Conservation (phyloP, 2,797 vertebrate genomes). For the Kryptolebias ocellatus region DNA sequence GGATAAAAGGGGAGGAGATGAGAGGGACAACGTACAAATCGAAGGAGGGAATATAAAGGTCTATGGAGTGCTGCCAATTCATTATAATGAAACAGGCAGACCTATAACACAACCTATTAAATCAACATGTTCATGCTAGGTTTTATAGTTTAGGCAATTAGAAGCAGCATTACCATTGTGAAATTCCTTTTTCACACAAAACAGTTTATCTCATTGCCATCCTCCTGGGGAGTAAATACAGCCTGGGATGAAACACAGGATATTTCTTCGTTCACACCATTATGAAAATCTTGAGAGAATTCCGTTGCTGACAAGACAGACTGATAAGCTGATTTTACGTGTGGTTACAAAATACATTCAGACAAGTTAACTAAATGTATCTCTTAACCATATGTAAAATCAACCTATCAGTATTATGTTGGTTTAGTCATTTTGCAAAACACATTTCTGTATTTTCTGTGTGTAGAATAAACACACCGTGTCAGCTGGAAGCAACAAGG, state of each 20-base stretch:
- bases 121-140: constrained; percentile 39
- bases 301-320: constrained; percentile 14
- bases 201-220: neutral
- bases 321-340: constrained; percentile 10
- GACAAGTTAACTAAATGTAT: constrained; percentile 5
- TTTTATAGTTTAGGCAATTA: constrained; percentile 35
- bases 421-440: constrained; percentile 10
- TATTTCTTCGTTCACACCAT: constrained; percentile 21
- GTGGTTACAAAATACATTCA: constrained; percentile 21
- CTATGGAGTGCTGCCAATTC: constrained; percentile 41
- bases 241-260: constrained; percentile 11
- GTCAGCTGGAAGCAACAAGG: constrained; percentile 90
- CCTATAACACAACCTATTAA: constrained; percentile 56
- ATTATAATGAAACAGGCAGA: constrained; percentile 54
- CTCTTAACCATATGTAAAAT: no score
- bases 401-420: neutral
- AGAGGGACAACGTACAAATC: constrained; percentile 17
- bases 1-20: constrained; percentile 34
- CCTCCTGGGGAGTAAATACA: constrained; percentile 5
- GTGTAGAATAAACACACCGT: constrained; percentile 26
- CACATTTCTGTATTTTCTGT: constrained; percentile 15
- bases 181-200: constrained; percentile 6
- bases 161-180: constrained; percentile 8
- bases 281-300: constrained; percentile 19
- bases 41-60: constrained; percentile 21